Percentiles rank a stretch among this genome's conserved stretches.
Evolutionary conservation across 2,113 vertebrate genomes (phyloP).

Genomic region (Falco punctatus): DNA sequence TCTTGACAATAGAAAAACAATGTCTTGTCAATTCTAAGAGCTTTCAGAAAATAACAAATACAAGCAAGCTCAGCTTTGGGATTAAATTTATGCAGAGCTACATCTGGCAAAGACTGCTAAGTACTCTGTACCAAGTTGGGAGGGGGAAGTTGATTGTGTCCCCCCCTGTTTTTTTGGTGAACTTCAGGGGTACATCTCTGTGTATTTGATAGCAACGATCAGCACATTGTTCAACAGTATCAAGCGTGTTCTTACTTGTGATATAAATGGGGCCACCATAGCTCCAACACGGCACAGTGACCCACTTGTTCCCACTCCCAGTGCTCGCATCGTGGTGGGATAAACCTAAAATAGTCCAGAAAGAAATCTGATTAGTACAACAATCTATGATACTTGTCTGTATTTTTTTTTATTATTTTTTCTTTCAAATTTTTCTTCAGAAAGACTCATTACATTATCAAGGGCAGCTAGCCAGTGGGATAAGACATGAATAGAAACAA

Average conservation of each 20-base stretch:
- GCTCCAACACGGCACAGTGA: slow-evolving; percentile 92
- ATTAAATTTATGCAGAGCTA: not conserved
- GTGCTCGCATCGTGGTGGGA: slow-evolving; percentile 85
- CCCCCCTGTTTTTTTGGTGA: not conserved
- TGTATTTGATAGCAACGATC: not conserved
- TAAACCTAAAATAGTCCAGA: slow-evolving; percentile 82
- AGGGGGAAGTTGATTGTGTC: not conserved
- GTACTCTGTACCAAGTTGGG: no score
- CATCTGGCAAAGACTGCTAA: not conserved
- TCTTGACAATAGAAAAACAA: not conserved
- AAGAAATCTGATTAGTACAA: not conserved
- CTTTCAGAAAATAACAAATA: not conserved
- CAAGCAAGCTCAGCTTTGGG: not conserved
- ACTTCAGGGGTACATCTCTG: not conserved
- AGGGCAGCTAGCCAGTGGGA: not conserved
- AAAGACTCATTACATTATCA: not conserved
- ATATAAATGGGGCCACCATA: slow-evolving; percentile 93
- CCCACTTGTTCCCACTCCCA: slow-evolving; percentile 93
- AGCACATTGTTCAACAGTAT: not conserved
- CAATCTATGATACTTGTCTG: not conserved
- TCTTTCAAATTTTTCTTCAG: not conserved
- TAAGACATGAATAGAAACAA: not conserved
- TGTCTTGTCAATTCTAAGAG: not conserved
- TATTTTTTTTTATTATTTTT: no score
- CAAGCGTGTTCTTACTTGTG: slow-evolving; percentile 70